phyloP scores from a whole-genome alignment of 2,888 invertebrate genomes.

The Hemithea aestivaria region DNA sequence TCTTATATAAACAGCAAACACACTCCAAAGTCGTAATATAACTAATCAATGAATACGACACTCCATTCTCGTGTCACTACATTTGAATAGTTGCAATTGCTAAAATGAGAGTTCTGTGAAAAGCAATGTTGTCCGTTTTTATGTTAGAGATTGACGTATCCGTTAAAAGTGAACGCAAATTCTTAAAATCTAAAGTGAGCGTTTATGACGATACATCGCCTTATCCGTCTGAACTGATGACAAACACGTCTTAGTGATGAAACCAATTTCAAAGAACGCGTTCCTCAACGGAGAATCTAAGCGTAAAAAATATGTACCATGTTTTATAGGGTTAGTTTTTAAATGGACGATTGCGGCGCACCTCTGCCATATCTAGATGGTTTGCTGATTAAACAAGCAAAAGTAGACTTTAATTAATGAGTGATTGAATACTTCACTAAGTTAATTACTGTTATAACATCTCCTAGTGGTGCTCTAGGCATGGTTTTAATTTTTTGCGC shows the following conservation, averaged over 20 bases:
- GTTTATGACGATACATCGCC: slow-evolving; percentile 35
- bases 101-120: slow-evolving; percentile 8
- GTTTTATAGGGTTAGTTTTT: slow-evolving; percentile 60
- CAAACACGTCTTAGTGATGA: slow-evolving; percentile 51
- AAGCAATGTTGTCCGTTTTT: slow-evolving; percentile 11
- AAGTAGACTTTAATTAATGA: slow-evolving; percentile 60
- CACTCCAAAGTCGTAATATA: slow-evolving; percentile 8
- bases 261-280: slow-evolving; percentile 51
- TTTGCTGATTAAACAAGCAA: slow-evolving; percentile 47
- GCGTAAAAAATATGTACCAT: slow-evolving; percentile 48
- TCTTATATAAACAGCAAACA: slow-evolving; percentile 16
- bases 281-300: slow-evolving; percentile 41
- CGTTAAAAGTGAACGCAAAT: slow-evolving; percentile 27
- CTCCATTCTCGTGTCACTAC: slow-evolving; percentile 8
- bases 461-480: slow-evolving; percentile 35
- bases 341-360: slow-evolving; percentile 37
- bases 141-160: slow-evolving; percentile 16
- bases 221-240: slow-evolving; percentile 38
- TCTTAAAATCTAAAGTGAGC: slow-evolving; percentile 24
- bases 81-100: slow-evolving; percentile 12
- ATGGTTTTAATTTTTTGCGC: slow-evolving; percentile 42
- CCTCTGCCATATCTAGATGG: slow-evolving; percentile 52
- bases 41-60: slow-evolving; percentile 15
- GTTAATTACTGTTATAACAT: slow-evolving; percentile 49
- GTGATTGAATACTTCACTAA: slow-evolving; percentile 59